Percentiles rank a stretch among this genome's conserved stretches.
These are phyloP conservation scores for Polyploca ridens DNA, from an alignment of 2,888 invertebrate genomes.

Conservation along the genomic window DNA sequence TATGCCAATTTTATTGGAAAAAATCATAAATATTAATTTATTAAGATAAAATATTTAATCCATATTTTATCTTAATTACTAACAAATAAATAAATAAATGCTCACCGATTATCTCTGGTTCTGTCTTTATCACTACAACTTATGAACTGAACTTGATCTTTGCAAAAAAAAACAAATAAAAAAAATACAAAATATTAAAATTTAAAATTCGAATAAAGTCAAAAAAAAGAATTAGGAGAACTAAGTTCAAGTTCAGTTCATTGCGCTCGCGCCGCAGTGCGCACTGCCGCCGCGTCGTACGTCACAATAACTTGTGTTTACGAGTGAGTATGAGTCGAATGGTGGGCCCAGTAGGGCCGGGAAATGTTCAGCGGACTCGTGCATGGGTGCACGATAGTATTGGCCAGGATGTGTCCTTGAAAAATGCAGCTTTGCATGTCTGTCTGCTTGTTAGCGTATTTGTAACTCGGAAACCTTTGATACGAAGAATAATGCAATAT, in stretches of 20 bases:
- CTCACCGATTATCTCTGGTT: neutral
- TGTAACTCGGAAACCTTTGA: neutral
- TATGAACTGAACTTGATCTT: neutral
- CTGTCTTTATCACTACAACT: neutral
- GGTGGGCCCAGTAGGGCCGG: neutral
- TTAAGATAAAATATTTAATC: no score
- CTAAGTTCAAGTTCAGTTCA: conserved; percentile 27
- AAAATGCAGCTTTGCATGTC: neutral
- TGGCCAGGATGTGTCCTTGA: neutral
- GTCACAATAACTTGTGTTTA: conserved; percentile 33
- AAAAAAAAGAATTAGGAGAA: neutral
- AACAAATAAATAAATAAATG: neutral
- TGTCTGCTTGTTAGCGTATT: neutral
- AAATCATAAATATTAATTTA: no score
- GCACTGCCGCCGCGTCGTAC: conserved; percentile 31
- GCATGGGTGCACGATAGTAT: conserved; percentile 12
- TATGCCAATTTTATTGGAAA: no score
- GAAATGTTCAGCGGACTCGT: conserved; percentile 13
- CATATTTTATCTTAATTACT: no score
- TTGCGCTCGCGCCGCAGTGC: conserved; percentile 33
- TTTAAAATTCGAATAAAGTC: neutral
- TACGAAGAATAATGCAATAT: no score
- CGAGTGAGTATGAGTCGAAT: neutral
- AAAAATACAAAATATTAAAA: neutral
- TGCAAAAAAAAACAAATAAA: neutral